phyloP scores from a whole-genome alignment of 2,797 vertebrate genomes.

The Dallia pectoralis region DNA sequence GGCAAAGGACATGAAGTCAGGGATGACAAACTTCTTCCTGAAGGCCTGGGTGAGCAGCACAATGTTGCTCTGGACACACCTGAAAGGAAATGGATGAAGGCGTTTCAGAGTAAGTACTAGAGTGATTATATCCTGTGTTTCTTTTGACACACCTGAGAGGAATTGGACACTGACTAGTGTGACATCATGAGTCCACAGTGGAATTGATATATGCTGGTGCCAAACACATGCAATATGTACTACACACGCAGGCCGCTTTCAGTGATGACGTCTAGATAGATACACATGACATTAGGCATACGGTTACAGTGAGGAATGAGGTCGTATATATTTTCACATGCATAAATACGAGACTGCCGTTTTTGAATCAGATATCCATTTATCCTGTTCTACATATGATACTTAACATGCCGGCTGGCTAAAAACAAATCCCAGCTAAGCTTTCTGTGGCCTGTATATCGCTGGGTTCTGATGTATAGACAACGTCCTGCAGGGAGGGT shows the following conservation, averaged over 20 bases:
- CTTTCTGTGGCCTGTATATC: too few relatives aligned
- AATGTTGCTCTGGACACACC: slow-evolving; percentile 98
- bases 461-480: too few relatives aligned
- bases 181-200: not conserved
- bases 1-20: slow-evolving; percentile 93
- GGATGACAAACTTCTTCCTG: slow-evolving; percentile 98
- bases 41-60: slow-evolving; percentile 98
- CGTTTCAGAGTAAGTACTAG: not conserved
- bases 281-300: not conserved
- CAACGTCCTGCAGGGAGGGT: not conserved
- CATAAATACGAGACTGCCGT: too few relatives aligned
- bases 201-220: not conserved
- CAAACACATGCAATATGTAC: not conserved
- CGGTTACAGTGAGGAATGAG: not conserved
- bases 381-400: not conserved
- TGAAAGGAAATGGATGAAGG: slow-evolving; percentile 49
- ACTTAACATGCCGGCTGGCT: too few relatives aligned
- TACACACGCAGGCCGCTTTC: not conserved
- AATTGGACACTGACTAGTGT: not conserved
- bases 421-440: too few relatives aligned
- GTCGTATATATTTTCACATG: not conserved
- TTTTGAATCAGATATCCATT: not conserved
- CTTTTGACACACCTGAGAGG: too few relatives aligned
- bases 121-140: not conserved
- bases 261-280: not conserved